Evolutionary conservation across 1,140 invertebrate genomes (phyloP).

Genomic region (Amyelois transitella): DNA sequence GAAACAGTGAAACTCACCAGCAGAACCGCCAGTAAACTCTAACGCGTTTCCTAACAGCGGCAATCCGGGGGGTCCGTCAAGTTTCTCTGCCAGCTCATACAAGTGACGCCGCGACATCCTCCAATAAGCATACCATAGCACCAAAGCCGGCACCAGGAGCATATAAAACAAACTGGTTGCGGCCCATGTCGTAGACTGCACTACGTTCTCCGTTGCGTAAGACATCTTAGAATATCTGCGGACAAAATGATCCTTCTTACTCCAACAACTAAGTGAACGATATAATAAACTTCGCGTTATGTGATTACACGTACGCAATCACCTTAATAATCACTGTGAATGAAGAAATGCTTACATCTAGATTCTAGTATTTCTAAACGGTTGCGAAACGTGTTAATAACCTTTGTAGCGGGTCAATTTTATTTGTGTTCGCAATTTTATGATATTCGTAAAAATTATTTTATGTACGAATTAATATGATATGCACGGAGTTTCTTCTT

Average conservation of each 20-base stretch:
- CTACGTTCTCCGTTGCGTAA: slow-evolving; percentile 48
- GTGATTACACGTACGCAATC: background rate
- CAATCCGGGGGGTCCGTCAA: slow-evolving; percentile 80
- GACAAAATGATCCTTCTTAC: background rate
- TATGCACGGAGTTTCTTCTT: too few relatives aligned
- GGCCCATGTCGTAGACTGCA: slow-evolving; percentile 53
- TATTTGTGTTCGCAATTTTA: background rate
- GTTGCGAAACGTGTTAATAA: slow-evolving; percentile 1
- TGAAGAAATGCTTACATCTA: slow-evolving; percentile 4
- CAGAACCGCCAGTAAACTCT: slow-evolving; percentile 80
- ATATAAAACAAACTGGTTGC: slow-evolving; percentile 79
- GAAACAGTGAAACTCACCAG: slow-evolving; percentile 59
- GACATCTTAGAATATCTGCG: slow-evolving; percentile 37
- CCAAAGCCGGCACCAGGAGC: slow-evolving; percentile 79
- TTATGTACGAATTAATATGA: too few relatives aligned
- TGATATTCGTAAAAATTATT: too few relatives aligned
- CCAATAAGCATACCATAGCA: slow-evolving; percentile 84
- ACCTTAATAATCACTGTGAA: background rate
- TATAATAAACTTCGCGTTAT: background rate
- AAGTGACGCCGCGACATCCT: slow-evolving; percentile 80
- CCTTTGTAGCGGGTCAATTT: background rate
- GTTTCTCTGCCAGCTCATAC: slow-evolving; percentile 80
- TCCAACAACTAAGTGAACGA: background rate
- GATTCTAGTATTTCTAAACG: background rate
- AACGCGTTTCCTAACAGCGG: slow-evolving; percentile 83